Evolutionary conservation across 2,888 invertebrate genomes (phyloP).

Genomic region (Zygaena filipendulae): DNA sequence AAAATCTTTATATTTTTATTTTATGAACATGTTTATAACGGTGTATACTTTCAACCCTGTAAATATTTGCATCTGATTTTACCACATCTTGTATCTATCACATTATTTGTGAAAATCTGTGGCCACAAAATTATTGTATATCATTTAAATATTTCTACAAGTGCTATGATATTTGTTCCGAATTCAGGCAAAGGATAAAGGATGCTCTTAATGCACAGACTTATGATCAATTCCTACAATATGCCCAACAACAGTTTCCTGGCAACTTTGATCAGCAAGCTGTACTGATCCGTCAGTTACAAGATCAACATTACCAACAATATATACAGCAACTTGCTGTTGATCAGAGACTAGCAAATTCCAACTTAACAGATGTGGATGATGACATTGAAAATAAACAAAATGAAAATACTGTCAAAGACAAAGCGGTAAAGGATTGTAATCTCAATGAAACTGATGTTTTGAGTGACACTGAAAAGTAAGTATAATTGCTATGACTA

Average conservation of each 20-base stretch:
- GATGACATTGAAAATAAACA: conserved; percentile 22
- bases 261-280: conserved; percentile 92
- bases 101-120: too few relatives aligned
- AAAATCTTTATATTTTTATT: too few relatives aligned
- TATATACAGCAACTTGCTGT: conserved; percentile 94
- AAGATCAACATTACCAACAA: conserved; percentile 99
- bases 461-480: conserved; percentile 27
- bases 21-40: too few relatives aligned
- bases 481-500: too few relatives aligned
- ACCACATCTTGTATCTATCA: too few relatives aligned
- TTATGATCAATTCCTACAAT: conserved; percentile 84
- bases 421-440: conserved; percentile 31
- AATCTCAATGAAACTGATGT: conserved; percentile 41
- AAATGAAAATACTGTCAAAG: conserved; percentile 22
- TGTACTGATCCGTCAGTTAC: conserved; percentile 90
- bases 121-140: too few relatives aligned
- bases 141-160: too few relatives aligned
- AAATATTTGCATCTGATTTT: too few relatives aligned
- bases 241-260: conserved; percentile 94
- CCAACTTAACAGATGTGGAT: conserved; percentile 33
- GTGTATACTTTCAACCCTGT: too few relatives aligned
- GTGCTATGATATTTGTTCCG: too few relatives aligned
- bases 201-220: conserved; percentile 97
- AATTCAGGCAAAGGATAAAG: conserved; percentile 83
- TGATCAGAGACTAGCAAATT: conserved; percentile 46